Percentiles rank a stretch among this genome's conserved stretches.
phyloP scores from a whole-genome alignment of 2,113 vertebrate species.

The Saiga tatarica region DNA sequence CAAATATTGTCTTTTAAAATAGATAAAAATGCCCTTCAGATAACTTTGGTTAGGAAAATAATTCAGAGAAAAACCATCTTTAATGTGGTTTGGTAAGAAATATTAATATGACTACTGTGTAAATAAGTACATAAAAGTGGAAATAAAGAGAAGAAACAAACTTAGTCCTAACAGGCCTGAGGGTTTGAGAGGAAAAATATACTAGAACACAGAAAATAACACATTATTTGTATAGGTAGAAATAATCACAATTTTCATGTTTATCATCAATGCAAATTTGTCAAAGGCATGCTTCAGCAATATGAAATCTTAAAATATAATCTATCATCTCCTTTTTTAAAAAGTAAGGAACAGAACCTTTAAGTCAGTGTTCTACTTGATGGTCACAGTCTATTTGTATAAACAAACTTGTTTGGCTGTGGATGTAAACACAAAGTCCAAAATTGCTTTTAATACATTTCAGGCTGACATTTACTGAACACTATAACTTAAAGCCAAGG shows the following conservation, averaged over 20 bases:
- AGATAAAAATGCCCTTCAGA: background rate
- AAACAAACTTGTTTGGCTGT: background rate
- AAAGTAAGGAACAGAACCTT: background rate
- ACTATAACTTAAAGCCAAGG: background rate
- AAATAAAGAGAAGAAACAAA: background rate
- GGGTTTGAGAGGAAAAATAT: background rate
- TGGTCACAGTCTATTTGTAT: background rate
- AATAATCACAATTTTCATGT: background rate
- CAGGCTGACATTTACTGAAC: background rate
- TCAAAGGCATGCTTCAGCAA: background rate
- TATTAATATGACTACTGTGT: background rate
- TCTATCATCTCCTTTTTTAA: background rate
- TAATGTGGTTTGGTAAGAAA: background rate
- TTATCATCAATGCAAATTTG: background rate
- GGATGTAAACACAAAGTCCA: background rate
- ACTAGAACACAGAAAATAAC: background rate
- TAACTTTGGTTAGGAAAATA: background rate
- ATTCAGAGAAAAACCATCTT: background rate
- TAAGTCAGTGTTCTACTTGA: background rate
- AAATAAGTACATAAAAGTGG: background rate
- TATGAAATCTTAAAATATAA: background rate
- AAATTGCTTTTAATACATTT: slow-evolving; percentile 15
- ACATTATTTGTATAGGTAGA: background rate
- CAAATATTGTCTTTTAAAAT: background rate
- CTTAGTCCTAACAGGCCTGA: background rate